phyloP scores from a whole-genome alignment of 2,797 vertebrate genomes.

The Urocyon cinereoargenteus region DNA sequence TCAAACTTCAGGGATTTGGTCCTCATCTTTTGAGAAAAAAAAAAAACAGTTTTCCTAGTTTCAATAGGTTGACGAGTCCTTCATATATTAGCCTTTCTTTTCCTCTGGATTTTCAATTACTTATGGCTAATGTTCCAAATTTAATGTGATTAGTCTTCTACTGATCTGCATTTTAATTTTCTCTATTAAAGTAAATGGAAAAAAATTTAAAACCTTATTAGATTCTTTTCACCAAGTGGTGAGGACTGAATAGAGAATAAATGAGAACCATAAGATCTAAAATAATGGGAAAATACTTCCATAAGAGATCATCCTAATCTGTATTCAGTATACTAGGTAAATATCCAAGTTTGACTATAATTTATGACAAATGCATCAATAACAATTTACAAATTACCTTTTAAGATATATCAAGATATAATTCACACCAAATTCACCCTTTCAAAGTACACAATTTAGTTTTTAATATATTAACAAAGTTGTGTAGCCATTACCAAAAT shows the following conservation, averaged over 20 bases:
- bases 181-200: neutral
- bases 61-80: neutral
- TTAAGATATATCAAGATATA: neutral
- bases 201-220: neutral
- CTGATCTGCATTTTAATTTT: neutral
- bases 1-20: conserved; percentile 22
- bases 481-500: neutral
- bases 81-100: neutral
- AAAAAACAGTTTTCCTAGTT: neutral
- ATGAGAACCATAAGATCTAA: neutral
- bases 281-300: neutral
- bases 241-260: neutral
- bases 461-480: neutral
- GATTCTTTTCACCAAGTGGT: neutral
- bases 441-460: neutral
- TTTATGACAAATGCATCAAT: neutral
- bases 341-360: neutral
- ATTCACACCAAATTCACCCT: neutral
- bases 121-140: neutral
- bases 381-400: neutral
- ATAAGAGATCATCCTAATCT: neutral
- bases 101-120: neutral
- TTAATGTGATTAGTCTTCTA: neutral
- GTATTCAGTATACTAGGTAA: neutral
- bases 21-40: conserved; percentile 49